Conservation (phyloP, 2,888 invertebrate species). For the Archips xylosteana region DNA sequence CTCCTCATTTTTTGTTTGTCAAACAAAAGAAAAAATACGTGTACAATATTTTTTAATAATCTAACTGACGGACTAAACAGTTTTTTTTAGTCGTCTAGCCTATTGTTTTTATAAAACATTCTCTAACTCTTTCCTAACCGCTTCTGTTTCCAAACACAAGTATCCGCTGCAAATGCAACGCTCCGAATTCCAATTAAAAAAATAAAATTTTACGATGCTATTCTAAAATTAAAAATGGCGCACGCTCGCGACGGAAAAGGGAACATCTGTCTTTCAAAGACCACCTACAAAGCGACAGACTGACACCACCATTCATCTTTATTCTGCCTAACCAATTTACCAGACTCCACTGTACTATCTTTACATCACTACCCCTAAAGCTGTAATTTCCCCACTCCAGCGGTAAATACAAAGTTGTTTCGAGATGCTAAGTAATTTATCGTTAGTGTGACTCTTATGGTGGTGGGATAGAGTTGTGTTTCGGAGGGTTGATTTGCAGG, state of each 20-base stretch:
- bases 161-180: constrained; percentile 31
- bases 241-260: constrained; percentile 60
- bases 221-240: constrained; percentile 74
- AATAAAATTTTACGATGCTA: constrained; percentile 52
- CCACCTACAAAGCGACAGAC: constrained; percentile 75
- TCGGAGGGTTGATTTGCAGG: constrained; percentile 59
- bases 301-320: constrained; percentile 77
- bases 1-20: too few species aligned
- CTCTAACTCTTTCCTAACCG: background rate
- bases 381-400: constrained; percentile 38
- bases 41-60: too few species aligned
- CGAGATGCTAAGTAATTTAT: constrained; percentile 68
- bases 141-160: constrained; percentile 25
- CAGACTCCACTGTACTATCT: background rate
- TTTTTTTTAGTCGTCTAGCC: too few species aligned
- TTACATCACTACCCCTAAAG: constrained; percentile 42
- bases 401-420: constrained; percentile 42
- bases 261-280: constrained; percentile 79
- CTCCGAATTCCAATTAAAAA: constrained; percentile 50
- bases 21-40: too few species aligned
- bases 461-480: constrained; percentile 61
- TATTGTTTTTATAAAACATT: too few species aligned
- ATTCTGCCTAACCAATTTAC: constrained; percentile 59
- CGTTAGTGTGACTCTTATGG: constrained; percentile 60
- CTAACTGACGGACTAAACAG: too few species aligned